These are phyloP conservation scores for Nomada lathburiana DNA, from an alignment of 2,888 invertebrate genomes.

Conservation along the genomic window DNA sequence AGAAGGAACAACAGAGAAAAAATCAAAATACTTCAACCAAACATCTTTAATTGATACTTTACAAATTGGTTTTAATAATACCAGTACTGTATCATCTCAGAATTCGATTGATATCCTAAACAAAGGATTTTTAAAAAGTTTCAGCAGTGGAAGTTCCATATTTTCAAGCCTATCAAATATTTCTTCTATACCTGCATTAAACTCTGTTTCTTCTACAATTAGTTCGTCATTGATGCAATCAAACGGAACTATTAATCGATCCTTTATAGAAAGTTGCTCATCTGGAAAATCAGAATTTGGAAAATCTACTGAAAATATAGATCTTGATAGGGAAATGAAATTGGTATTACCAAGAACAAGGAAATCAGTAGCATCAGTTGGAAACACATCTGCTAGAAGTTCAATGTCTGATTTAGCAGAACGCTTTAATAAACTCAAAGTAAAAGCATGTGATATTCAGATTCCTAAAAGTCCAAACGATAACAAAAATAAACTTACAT, in stretches of 20 bases:
- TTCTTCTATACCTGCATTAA: conserved; percentile 72
- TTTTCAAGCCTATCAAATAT: conserved; percentile 74
- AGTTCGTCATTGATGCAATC: conserved; percentile 60
- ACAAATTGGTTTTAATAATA: conserved; percentile 13
- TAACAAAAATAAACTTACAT: conserved; percentile 3
- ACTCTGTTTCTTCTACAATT: conserved; percentile 61
- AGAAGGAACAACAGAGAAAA: conserved; percentile 56
- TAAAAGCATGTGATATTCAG: conserved; percentile 40
- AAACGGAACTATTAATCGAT: conserved; percentile 72
- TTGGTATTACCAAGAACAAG: conserved; percentile 25
- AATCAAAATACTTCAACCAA: not conserved
- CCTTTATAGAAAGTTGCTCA: conserved; percentile 70
- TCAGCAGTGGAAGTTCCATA: conserved; percentile 64
- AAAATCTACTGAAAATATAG: conserved; percentile 15
- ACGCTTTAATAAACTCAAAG: conserved; percentile 69
- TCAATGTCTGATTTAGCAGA: conserved; percentile 69
- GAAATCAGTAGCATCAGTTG: conserved; percentile 20
- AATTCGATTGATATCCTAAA: conserved; percentile 71
- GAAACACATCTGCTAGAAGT: conserved; percentile 1
- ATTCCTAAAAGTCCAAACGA: conserved; percentile 13
- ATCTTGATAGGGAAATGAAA: not conserved
- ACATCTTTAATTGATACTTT: conserved; percentile 57
- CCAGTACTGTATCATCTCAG: conserved; percentile 47
- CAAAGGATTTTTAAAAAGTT: conserved; percentile 68
- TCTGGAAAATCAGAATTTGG: conserved; percentile 26